Percentiles rank a stretch among this genome's conserved stretches.
Evolutionary conservation across 1,140 invertebrate genomes (phyloP).

Genomic region (Temnothorax nylanderi): DNA sequence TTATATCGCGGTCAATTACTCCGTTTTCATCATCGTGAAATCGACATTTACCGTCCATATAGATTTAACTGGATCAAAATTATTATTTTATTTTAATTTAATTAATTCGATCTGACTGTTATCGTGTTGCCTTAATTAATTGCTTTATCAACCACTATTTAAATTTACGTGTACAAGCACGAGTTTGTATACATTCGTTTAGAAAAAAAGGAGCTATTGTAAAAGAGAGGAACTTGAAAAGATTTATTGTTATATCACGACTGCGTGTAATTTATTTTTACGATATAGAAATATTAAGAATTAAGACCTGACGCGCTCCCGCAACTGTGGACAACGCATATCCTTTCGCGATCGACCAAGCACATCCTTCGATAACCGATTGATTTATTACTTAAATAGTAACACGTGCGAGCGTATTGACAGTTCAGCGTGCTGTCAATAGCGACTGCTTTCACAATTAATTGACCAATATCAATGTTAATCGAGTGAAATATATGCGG

Average conservation of each 20-base stretch:
- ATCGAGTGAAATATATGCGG: conserved; percentile 54
- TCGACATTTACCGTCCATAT: background rate
- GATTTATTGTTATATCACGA: background rate
- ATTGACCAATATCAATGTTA: conserved; percentile 59
- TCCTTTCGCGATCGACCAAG: conserved; percentile 23
- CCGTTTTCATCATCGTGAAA: background rate
- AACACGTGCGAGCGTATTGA: conserved; percentile 43
- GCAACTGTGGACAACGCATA: background rate
- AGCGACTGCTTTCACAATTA: conserved; percentile 57
- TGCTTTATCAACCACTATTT: background rate
- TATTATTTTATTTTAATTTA: conserved; percentile 4
- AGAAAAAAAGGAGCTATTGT: background rate
- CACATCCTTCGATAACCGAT: conserved; percentile 27
- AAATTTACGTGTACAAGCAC: background rate
- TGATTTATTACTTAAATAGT: conserved; percentile 62
- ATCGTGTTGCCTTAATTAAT: background rate
- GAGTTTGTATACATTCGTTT: background rate
- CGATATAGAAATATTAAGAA: background rate
- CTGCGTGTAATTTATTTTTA: background rate
- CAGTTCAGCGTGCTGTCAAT: conserved; percentile 52
- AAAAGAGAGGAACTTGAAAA: background rate
- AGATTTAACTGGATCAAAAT: background rate
- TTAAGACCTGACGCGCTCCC: background rate
- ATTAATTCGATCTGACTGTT: conserved; percentile 1
- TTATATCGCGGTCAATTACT: background rate